Evolutionary conservation across 2,888 invertebrate species (phyloP).

Genomic region (Apamea anceps): DNA sequence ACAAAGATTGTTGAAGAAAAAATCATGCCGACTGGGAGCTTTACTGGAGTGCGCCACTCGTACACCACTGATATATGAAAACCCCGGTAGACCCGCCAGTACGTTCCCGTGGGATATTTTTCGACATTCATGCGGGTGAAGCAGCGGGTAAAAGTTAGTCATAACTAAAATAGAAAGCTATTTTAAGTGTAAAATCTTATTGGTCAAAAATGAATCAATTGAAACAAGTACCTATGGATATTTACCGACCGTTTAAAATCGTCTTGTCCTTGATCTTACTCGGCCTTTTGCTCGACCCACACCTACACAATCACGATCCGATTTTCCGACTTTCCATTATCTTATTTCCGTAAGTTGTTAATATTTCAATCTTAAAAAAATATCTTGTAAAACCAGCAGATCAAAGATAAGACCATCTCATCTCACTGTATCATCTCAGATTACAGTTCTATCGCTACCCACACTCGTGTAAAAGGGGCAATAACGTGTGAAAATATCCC

Average conservation of each 20-base stretch:
- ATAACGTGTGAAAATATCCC: constrained; percentile 73
- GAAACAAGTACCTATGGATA: background rate
- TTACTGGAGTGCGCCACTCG: background rate
- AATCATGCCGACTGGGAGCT: background rate
- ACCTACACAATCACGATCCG: background rate
- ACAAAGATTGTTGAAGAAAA: background rate
- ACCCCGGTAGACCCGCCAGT: too few relatives aligned
- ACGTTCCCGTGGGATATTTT: too few relatives aligned
- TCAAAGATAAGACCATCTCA: constrained; percentile 37
- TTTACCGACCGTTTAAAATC: background rate
- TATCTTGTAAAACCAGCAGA: constrained; percentile 32
- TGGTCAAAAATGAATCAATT: background rate
- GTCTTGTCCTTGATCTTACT: background rate
- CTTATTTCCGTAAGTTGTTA: background rate
- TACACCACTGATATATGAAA: too few relatives aligned
- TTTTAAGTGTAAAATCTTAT: background rate
- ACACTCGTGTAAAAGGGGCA: constrained; percentile 59
- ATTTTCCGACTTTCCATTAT: background rate
- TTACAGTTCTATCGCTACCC: constrained; percentile 50
- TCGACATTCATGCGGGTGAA: too few relatives aligned
- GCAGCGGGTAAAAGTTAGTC: too few relatives aligned
- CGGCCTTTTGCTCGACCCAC: too few relatives aligned
- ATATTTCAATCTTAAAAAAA: constrained; percentile 6
- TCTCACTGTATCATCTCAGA: constrained; percentile 54
- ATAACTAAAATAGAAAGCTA: background rate